Base-by-base conservation (phyloP, 35 echinoderm and acorn worm species). In the Eucidaris tribuloides region DNA sequence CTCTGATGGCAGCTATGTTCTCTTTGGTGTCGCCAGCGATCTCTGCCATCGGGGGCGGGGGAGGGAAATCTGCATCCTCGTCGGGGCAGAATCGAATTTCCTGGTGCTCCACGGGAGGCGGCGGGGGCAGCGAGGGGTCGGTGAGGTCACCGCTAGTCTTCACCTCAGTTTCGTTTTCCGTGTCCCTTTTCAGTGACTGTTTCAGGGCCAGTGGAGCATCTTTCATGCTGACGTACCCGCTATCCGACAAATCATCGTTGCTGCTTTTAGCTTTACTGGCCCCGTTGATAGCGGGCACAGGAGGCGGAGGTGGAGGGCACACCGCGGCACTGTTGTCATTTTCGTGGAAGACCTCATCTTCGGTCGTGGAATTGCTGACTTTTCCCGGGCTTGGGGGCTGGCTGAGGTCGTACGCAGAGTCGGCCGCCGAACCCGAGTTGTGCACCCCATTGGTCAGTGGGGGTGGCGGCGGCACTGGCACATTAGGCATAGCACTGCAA, bases 1-100 rank as follows among this genome's bases (percentile, higher is more conserved):
- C 58, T 45, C 77, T 27, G 35, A 88, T 88, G 58, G 56, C 62
- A 5, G 85, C 76, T 30, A 88, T 88, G 42, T 88, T 88, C 61
- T 88, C 76, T 19, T 88, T 88, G 0, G 85, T 63, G 17, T 88
- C 77, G 19, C 56, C 58, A 30, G 76, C 78, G 20, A 88, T 62
- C 58, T 88, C 85, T 9, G 85, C 58, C 85, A 88, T 88, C 15
- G 85, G 85, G 27, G 85, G 85, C 17, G 85, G 85, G 30, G 85
- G 76, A 32, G 84, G 85, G n/a, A 88, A 88, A 35, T 88, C 85
- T 15, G 55, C 76, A 23, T 81, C 85, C 76, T 80, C 58, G n/a
- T 17, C 20, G 36, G 68, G 68, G 30, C 68, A 74, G 68, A 27
- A 35, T 2, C 28, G 37, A 27, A 74, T 74, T 28, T 64, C 34